phyloP scores from a whole-genome alignment of 1,140 invertebrate genomes.

The Zaprionus capensis region DNA sequence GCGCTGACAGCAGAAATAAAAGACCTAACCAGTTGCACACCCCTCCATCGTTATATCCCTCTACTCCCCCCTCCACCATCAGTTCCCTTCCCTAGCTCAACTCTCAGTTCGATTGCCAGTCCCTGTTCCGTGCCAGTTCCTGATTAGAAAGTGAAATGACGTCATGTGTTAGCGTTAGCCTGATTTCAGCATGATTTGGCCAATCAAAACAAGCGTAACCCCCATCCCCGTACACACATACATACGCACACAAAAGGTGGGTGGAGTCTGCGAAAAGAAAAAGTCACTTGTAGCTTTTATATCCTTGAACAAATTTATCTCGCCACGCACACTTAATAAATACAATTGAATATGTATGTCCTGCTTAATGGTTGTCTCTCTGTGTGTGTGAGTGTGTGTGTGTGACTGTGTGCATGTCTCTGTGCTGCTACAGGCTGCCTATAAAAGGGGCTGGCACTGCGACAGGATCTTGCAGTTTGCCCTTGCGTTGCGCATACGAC shows the following conservation, averaged over 20 bases:
- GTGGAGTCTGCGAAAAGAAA: conserved; percentile 60
- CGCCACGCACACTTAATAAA: conserved; percentile 82
- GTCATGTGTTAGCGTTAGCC: conserved; percentile 70
- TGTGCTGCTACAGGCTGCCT: conserved; percentile 37
- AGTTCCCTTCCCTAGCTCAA: conserved; percentile 11
- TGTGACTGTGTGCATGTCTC: conserved; percentile 27
- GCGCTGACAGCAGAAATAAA: conserved; percentile 53
- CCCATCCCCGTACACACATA: neutral
- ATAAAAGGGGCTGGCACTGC: conserved; percentile 60
- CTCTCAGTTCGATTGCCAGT: neutral
- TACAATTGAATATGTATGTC: conserved; percentile 81
- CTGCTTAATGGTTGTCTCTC: conserved; percentile 24
- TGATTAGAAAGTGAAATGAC: conserved; percentile 82
- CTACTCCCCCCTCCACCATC: too few relatives aligned
- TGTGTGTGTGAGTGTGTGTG: conserved; percentile 12
- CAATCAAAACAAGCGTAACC: conserved; percentile 71
- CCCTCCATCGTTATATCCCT: too few relatives aligned
- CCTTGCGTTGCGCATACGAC: conserved; percentile 66
- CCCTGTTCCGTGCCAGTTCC: conserved; percentile 3
- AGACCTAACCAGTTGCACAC: conserved; percentile 23
- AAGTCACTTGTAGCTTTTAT: conserved; percentile 81
- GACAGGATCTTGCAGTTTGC: conserved; percentile 74
- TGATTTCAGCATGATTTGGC: conserved; percentile 83
- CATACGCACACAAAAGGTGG: conserved; percentile 15
- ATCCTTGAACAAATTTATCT: conserved; percentile 82